Evolutionary conservation across 30 jellyfish, hydroid and myxozoan genomes (phyloP).

Genomic region (Turritopsis rubra): DNA sequence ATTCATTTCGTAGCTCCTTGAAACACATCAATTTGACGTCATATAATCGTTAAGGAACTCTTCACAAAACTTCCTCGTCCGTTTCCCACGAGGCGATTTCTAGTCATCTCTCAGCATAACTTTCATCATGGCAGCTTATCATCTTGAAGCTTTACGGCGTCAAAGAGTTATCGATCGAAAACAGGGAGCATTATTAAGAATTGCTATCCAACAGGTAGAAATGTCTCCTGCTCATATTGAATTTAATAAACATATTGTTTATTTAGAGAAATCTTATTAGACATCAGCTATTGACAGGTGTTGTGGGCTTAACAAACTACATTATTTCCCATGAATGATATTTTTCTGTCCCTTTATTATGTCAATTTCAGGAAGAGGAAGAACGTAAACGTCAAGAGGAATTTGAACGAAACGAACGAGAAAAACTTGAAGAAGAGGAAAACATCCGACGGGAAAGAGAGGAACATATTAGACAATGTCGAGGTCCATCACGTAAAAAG

Average conservation of each 20-base stretch:
- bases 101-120: not conserved
- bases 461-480: constrained; percentile 61
- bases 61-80: not conserved
- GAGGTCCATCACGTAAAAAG: constrained; percentile 49
- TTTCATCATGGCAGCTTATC: constrained; percentile 74
- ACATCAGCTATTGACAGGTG: too few relatives aligned
- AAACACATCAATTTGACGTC: not conserved
- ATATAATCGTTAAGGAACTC: not conserved
- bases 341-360: not conserved
- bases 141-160: constrained; percentile 83
- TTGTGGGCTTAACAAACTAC: too few relatives aligned
- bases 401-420: constrained; percentile 31
- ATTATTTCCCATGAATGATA: too few relatives aligned
- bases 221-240: not conserved
- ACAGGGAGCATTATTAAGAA: constrained; percentile 59
- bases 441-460: constrained; percentile 59
- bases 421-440: constrained; percentile 53
- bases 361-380: constrained; percentile 54
- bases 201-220: constrained; percentile 40
- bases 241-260: too few relatives aligned
- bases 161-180: constrained; percentile 83
- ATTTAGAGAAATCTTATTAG: too few relatives aligned
- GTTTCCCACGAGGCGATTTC: not conserved
- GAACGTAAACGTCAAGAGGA: constrained; percentile 46
- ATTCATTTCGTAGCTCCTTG: too few relatives aligned